Evolutionary conservation across 2,888 invertebrate species (phyloP), one percentile per base, ranked within the genome.

Genomic region (Andrena praecox): DNA sequence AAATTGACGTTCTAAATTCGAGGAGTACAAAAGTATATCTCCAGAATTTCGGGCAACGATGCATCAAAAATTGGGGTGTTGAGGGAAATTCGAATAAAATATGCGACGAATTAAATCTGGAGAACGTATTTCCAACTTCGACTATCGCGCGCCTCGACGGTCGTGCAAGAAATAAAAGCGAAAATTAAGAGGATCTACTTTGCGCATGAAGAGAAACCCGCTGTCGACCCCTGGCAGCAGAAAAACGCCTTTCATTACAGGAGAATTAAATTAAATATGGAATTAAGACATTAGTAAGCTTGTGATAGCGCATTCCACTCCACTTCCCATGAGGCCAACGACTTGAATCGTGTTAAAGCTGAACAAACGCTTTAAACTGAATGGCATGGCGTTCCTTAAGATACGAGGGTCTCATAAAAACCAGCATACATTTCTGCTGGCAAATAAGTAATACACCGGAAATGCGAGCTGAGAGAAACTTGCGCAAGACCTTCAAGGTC

Each of bases 211-310:
- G 42, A 42, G 4, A 42, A 42, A 4, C 42, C 42, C 16, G 12
- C 42, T 12, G 42, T 42, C 20, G 12, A 29, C 35, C 29, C 24
- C 20, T 10, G 3, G 12, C 62, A 42, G 52, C 10, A 71, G n/a
- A 31, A 31, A n/a, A 10, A 8, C 42, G 74, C 52, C 52, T 52
- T 52, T 20, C 20, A 62, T 67, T 52, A 48, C 42, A 52, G 29
- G 52, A 67, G 74, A 77, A 66, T 74, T 50, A 48, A 33, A 10
- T 20, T 60, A 60, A 73, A 74, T n/a, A 56, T 10, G 50, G 31
- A 29, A 66, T 48, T 59, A 60, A 74, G 48, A 60, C 27, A 33
- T 72, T 24, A 20, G 8, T 29, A 29, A 29, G 29, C 56, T 24
- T 42, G 27, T 54, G 20, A 42, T 7, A 60, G 16, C 72, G 16